These are phyloP conservation scores for Drosophila chauvacae DNA, from an alignment of 1,140 invertebrate genomes.

Conservation along the genomic window DNA sequence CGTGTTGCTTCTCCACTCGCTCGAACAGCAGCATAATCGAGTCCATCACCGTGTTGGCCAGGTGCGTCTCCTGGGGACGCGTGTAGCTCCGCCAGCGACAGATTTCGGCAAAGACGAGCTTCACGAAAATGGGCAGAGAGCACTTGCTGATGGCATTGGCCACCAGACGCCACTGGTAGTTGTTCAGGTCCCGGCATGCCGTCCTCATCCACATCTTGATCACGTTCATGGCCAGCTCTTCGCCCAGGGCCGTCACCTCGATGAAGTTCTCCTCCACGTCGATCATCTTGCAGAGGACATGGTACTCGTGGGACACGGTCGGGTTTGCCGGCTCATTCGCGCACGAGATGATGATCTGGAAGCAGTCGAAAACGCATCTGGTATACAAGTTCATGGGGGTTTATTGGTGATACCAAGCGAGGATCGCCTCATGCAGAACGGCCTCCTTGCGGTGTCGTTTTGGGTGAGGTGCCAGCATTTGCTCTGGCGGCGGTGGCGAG, in stretches of 20 bases:
- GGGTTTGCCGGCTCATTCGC: slow-evolving; percentile 94
- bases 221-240: slow-evolving; percentile 96
- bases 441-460: slow-evolving; percentile 56
- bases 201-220: slow-evolving; percentile 97
- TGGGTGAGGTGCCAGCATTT: slow-evolving; percentile 30
- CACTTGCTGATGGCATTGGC: slow-evolving; percentile 97
- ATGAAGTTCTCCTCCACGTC: slow-evolving; percentile 96
- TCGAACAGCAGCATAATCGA: slow-evolving; percentile 99
- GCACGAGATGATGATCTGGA: slow-evolving; percentile 94
- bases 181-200: slow-evolving; percentile 93
- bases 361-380: slow-evolving; percentile 52
- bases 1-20: slow-evolving; percentile 97
- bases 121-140: slow-evolving; percentile 98
- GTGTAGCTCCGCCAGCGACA: slow-evolving; percentile 98
- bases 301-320: slow-evolving; percentile 93
- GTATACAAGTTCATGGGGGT: slow-evolving; percentile 28
- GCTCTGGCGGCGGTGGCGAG: slow-evolving; percentile 26
- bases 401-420: slow-evolving; percentile 23
- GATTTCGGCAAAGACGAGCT: slow-evolving; percentile 98
- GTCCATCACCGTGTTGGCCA: slow-evolving; percentile 98
- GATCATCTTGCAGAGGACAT: slow-evolving; percentile 94
- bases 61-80: slow-evolving; percentile 94
- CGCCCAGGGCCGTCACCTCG: slow-evolving; percentile 95
- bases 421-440: slow-evolving; percentile 73
- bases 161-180: slow-evolving; percentile 97